Base-by-base conservation (phyloP, 2,888 invertebrate species). In the Brenthis daphne region DNA sequence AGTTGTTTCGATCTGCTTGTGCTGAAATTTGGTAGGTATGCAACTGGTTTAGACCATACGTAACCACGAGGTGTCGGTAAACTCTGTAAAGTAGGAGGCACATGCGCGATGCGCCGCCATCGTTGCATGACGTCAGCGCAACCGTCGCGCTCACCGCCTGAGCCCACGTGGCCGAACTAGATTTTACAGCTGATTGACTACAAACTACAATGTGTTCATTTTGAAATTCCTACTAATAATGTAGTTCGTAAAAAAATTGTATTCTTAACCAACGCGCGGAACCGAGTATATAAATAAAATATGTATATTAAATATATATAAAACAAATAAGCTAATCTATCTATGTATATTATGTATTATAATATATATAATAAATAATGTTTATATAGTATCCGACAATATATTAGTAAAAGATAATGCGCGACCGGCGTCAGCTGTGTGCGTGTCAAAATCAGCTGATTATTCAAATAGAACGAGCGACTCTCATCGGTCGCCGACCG, bases 381-480 rank as follows among this genome's bases (percentile, higher is more conserved):
- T 60, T 60, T 60, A 43, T 60, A 50, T 13, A 50, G 50, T 33
- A 60, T 50, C n/a, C 50, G 60, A 50, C n/a, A 33, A 60, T 50
- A 13, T 33, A 50, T 60, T 81, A 83, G 78, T 76, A 77, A 82
- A 78, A 83, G 87, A 89, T 89, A 91, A 83, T 85, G 83, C 84
- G 86, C 87, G 87, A 84, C 79, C 80, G 82, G 86, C 85, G 88
- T 90, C 92, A 91, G 92, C 92, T 91, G 91, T 89, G 82, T 83
- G 88, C 89, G 91, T 90, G 92, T 93, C 93, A 93, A 90, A 93
- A 93, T 92, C 93, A 93, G 93, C 93, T 93, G 93, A 92, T 92
- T 91, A 93, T 91, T 91, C 91, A 92, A 92, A 93, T 92, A 92
- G 89, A 89, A 88, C 87, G 86, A 86, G 85, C 85, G 82, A 84